Conservation (phyloP, 2,113 vertebrate species). For the Malurus cyaneus region DNA sequence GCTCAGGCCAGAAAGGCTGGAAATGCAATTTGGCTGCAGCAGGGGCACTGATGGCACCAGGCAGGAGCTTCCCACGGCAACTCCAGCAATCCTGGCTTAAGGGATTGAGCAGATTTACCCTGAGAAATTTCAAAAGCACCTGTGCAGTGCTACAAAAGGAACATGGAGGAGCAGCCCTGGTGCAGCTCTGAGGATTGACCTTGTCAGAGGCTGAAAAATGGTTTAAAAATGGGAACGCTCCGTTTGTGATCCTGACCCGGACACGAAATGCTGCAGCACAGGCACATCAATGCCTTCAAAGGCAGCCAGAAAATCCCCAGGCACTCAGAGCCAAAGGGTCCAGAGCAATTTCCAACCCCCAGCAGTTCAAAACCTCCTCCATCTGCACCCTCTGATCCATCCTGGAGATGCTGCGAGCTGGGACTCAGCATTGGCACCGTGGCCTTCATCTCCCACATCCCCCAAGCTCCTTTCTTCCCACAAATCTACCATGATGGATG, state of each 20-base stretch:
- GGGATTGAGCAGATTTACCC: background rate
- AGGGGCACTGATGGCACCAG: background rate
- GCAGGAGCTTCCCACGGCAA: background rate
- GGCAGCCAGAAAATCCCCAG: rapidly evolving
- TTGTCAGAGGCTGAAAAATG: background rate
- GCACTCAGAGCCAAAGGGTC: rapidly evolving
- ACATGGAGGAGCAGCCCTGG: background rate
- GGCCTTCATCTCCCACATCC: background rate
- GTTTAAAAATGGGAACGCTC: background rate
- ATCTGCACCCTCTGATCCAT: background rate
- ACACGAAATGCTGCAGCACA: background rate
- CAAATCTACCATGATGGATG: conserved; percentile 26
- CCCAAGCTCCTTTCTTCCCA: background rate
- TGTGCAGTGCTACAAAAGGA: background rate
- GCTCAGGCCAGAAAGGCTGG: background rate
- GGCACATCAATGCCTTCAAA: background rate
- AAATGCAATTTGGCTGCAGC: background rate
- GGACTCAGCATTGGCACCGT: background rate
- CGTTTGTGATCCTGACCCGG: background rate
- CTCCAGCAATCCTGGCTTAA: background rate
- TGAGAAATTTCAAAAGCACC: conserved; percentile 24
- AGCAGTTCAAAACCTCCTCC: background rate
- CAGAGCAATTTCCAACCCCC: rapidly evolving
- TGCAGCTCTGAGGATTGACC: background rate
- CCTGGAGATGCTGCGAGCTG: background rate